Evolutionary conservation across 1,140 invertebrate genomes (phyloP).

Genomic region (Leptinotarsa texana): DNA sequence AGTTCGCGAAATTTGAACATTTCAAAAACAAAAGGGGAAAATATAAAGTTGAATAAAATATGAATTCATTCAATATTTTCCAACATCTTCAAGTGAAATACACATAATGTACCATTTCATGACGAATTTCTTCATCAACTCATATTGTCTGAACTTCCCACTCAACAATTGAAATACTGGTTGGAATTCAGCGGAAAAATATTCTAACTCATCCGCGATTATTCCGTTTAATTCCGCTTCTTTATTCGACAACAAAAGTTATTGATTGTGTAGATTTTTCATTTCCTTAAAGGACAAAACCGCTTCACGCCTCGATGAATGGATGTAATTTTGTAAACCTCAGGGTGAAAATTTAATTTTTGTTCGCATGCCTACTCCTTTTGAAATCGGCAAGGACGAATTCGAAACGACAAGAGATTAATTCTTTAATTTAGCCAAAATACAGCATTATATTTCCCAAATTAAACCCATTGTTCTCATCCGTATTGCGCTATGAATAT

Average conservation of each 20-base stretch:
- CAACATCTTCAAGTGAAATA: no score
- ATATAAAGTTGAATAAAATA: no score
- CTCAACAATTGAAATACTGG: no score
- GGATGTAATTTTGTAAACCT: background rate
- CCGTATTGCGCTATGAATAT: background rate
- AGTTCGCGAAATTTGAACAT: no score
- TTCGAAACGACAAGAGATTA: constrained; percentile 8
- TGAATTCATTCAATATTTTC: no score
- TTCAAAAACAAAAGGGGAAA: no score
- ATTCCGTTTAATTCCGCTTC: background rate
- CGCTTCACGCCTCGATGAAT: background rate
- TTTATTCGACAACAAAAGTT: background rate
- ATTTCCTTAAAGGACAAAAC: background rate
- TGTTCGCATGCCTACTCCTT: background rate
- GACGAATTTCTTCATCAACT: no score
- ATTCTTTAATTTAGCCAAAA: background rate
- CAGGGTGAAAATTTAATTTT: background rate
- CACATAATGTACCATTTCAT: no score
- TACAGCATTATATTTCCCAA: background rate
- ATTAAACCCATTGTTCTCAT: background rate
- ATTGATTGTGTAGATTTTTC: background rate
- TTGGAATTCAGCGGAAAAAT: no score
- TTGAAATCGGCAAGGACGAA: background rate
- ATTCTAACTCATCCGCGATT: background rate
- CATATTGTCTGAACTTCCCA: no score